These are phyloP conservation scores for Phymastichus coffea DNA, from an alignment of 1,140 invertebrate species.

Conservation along the genomic window DNA sequence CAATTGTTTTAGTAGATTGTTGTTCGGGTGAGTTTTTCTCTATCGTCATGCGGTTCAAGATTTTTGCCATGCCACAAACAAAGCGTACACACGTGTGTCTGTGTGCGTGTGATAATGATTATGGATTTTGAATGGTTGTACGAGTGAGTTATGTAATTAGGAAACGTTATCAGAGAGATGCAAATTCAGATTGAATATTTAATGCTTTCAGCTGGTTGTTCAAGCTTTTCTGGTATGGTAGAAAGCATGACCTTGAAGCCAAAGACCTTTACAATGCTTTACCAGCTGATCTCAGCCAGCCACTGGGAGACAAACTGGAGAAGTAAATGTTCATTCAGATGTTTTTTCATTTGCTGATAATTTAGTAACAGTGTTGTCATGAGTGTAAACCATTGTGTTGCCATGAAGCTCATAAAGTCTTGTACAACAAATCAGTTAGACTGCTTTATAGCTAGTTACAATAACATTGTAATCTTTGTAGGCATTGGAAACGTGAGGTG, in stretches of 20 bases:
- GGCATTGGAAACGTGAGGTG: conserved; percentile 53
- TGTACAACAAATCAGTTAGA: no score
- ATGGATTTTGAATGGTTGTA: no score
- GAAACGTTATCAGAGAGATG: no score
- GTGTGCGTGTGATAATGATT: no score
- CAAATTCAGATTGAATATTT: not conserved
- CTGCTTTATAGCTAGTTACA: no score
- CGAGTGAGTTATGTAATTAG: no score
- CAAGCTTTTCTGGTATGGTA: conserved; percentile 42
- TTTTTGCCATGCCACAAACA: not conserved
- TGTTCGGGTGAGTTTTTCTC: conserved; percentile 57
- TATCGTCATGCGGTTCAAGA: not conserved
- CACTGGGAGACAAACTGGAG: conserved; percentile 64
- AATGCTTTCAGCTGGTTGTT: conserved; percentile 43
- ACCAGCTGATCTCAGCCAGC: conserved; percentile 60
- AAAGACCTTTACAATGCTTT: conserved; percentile 56
- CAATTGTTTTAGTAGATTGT: conserved; percentile 49
- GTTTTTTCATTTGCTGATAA: no score
- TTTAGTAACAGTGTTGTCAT: no score
- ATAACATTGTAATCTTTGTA: no score
- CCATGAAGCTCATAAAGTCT: no score
- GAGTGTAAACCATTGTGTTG: no score
- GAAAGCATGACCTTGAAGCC: conserved; percentile 39
- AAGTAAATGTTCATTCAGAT: conserved; percentile 49
- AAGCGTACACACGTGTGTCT: not conserved